These are phyloP conservation scores for Scaeva pyrastri DNA, from an alignment of 2,888 invertebrate species.

Conservation along the genomic window DNA sequence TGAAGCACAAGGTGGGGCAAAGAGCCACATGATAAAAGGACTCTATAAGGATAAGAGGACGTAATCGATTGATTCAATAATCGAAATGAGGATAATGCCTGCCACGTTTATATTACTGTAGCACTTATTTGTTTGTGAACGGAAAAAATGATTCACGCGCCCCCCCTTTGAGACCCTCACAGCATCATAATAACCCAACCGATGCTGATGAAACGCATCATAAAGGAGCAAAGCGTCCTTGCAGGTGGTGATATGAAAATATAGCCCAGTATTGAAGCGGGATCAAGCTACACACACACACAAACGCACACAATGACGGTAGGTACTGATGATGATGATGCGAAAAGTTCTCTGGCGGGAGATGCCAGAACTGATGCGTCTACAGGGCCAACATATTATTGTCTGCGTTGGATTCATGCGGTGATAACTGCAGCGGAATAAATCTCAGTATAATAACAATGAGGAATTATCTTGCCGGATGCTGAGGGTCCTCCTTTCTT, in stretches of 20 bases:
- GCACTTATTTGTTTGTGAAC: constrained; percentile 68
- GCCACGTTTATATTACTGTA: constrained; percentile 75
- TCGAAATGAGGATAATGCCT: constrained; percentile 76
- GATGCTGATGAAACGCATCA: constrained; percentile 19
- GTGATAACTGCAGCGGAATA: constrained; percentile 70
- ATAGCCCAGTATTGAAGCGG: not conserved
- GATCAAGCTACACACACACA: not conserved
- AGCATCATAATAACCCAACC: not conserved
- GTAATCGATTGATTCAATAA: constrained; percentile 76
- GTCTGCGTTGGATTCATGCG: constrained; percentile 54
- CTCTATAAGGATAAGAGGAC: constrained; percentile 56
- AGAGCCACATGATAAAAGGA: constrained; percentile 19
- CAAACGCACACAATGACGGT: no score
- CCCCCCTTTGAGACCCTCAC: not conserved
- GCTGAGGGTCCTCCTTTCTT: not conserved
- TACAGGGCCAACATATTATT: constrained; percentile 18
- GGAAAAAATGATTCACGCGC: constrained; percentile 69
- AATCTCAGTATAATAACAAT: constrained; percentile 75
- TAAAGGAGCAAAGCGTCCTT: constrained; percentile 39
- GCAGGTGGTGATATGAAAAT: constrained; percentile 59
- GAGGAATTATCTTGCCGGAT: constrained; percentile 70
- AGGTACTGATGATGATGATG: constrained; percentile 16
- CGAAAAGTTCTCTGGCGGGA: constrained; percentile 39
- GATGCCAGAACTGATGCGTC: constrained; percentile 66
- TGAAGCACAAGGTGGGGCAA: not conserved